Conservation (phyloP, 2,797 vertebrate genomes). For the Xerus rutilus region DNA sequence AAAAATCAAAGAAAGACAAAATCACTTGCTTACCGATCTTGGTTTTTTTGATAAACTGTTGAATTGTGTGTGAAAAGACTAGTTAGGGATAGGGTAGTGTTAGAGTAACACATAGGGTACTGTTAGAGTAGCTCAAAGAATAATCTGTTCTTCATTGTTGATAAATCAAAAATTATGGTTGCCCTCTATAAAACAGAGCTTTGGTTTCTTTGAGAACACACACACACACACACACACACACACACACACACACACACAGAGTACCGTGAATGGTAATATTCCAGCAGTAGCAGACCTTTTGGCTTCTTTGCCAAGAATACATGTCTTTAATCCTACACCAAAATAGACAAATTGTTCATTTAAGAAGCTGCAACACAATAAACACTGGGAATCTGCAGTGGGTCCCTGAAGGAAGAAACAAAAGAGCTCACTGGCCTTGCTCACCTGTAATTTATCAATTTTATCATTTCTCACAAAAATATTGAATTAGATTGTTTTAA, state of each 20-base stretch:
- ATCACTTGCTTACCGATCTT: neutral
- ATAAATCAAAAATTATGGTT: conserved; percentile 24
- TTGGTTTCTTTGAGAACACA: neutral
- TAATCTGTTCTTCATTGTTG: neutral
- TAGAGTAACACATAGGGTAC: neutral
- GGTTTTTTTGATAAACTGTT: neutral
- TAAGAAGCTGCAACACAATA: conserved; percentile 27
- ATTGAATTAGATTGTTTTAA: conserved; percentile 79
- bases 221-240: neutral
- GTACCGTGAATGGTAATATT: neutral
- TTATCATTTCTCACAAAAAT: conserved; percentile 78
- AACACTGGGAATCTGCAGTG: conserved; percentile 7
- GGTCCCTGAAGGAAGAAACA: conserved; percentile 48
- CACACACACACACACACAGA: neutral
- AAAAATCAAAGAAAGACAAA: conserved; percentile 53
- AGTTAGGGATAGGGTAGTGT: neutral
- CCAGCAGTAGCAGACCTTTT: conserved; percentile 18
- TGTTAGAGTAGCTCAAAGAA: conserved; percentile 16
- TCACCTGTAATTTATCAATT: conserved; percentile 79
- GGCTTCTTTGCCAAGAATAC: neutral
- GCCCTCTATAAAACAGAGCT: neutral
- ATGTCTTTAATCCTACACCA: conserved; percentile 46
- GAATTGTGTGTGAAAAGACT: neutral
- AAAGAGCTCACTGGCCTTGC: conserved; percentile 13
- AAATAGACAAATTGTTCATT: conserved; percentile 62